phyloP scores from a whole-genome alignment of 2,797 vertebrate species.

The Gymnoscopelus braueri region DNA sequence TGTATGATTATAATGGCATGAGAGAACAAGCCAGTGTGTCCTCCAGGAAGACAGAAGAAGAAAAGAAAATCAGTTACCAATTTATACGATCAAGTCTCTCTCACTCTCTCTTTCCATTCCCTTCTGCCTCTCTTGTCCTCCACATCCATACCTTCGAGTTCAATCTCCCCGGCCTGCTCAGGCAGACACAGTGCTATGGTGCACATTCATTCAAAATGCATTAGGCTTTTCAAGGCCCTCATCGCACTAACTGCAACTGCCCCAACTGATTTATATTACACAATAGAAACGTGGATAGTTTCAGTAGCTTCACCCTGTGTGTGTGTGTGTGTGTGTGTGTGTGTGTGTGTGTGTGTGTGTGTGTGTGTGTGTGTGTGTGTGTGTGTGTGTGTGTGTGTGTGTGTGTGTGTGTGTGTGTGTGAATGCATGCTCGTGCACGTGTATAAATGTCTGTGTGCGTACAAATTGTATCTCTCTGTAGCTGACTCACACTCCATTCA shows the following conservation, averaged over 20 bases:
- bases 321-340: conserved; percentile 4
- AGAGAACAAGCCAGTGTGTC: conserved; percentile 17
- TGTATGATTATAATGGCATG: conserved; percentile 23
- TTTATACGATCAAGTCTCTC: conserved; percentile 16
- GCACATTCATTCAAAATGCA: conserved; percentile 31
- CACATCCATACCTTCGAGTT: not conserved
- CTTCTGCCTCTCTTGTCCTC: not conserved
- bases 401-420: not conserved
- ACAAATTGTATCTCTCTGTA: no score
- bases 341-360: not conserved
- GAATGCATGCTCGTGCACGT: no score
- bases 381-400: no score
- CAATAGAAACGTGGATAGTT: conserved; percentile 11
- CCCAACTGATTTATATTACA: conserved; percentile 5
- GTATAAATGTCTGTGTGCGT: no score
- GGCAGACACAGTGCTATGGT: conserved; percentile 1
- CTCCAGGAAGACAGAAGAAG: conserved; percentile 14
- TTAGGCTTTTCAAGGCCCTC: conserved; percentile 3
- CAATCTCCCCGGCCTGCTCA: not conserved
- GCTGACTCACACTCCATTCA: no score
- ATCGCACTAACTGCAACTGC: not conserved
- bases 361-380: not conserved
- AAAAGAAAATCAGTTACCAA: conserved; percentile 3
- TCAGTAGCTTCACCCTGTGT: not conserved
- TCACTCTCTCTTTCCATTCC: not conserved